Evolutionary conservation across 2,888 invertebrate species (phyloP), one percentile per base, ranked within the genome.

Genomic region (Gryllus longicercus): DNA sequence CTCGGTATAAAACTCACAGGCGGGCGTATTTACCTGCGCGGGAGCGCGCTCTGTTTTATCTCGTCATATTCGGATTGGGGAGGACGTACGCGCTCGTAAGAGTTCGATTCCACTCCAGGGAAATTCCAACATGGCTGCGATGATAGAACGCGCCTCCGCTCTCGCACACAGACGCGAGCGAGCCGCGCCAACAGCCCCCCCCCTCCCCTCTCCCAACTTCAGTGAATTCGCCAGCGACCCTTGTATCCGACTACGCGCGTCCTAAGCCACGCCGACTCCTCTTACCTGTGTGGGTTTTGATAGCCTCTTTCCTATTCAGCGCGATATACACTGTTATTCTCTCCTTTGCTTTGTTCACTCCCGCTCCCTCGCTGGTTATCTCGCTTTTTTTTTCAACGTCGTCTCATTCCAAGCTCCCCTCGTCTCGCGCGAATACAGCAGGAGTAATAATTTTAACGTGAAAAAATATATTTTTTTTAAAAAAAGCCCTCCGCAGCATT

Each of bases 401-500:
- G 63, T 18, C 63, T 63, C 63, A 63, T 63, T n/a, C 63, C 63
- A 18, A 18, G 5, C 63, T 63, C 63, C 63, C 63, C n/a, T 63
- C 63, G 63, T 63, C 63, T 63, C 63, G 63, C 16, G 63, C 63
- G 63, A n/a, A 63, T n/a, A 18, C 16, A 63, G 63, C 63, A 63
- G n/a, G 63, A n/a, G 63, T 63, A 63, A 63, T 63, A 63, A 63
- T 63, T 63, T 63, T 63, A 63, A 63, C 63, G 63, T 63, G 63
- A 63, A 63, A 63, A 12, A 63, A 63, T 63, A 63, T 63, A 18
- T 63, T 16, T 63, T 63, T 25, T 25, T 25, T 2, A 25, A 25
- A 38, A 38, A 63, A 63, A 63, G 12, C 8, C 63, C 63, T 63
- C 12, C 63, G n/a, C 63, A 18, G 63, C 63, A 63, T 63, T 63